Percentiles rank a stretch among this genome's conserved stretches.
These are phyloP conservation scores for Neuroterus valhalla DNA, from an alignment of 1,140 invertebrate genomes.

Conservation along the genomic window DNA sequence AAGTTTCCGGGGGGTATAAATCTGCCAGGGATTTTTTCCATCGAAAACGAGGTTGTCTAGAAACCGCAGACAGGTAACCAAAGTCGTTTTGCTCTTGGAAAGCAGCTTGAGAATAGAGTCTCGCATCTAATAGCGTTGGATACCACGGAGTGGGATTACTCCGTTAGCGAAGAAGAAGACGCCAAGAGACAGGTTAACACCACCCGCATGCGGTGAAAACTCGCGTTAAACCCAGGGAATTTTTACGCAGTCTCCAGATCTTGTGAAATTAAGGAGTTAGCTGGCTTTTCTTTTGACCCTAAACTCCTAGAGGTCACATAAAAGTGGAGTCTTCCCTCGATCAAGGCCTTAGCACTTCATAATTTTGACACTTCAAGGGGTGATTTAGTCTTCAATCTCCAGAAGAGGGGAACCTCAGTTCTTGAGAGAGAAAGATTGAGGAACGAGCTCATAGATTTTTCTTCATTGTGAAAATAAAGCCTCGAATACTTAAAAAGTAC, in stretches of 20 bases:
- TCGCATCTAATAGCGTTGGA: slow-evolving; percentile 20
- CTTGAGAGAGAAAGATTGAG: neutral
- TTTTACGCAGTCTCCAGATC: slow-evolving; percentile 50
- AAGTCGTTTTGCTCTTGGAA: slow-evolving; percentile 26
- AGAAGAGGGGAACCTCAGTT: neutral
- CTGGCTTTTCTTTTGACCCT: slow-evolving; percentile 48
- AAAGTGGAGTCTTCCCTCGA: slow-evolving; percentile 11
- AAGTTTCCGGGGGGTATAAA: slow-evolving; percentile 25
- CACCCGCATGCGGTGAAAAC: slow-evolving; percentile 44
- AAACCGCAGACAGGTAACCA: slow-evolving; percentile 25
- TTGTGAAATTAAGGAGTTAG: slow-evolving; percentile 46
- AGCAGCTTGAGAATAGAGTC: slow-evolving; percentile 14
- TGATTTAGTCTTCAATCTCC: slow-evolving; percentile 10
- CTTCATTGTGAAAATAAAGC: neutral
- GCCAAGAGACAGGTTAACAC: slow-evolving; percentile 55
- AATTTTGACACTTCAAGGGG: slow-evolving; percentile 10
- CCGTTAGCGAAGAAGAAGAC: slow-evolving; percentile 51
- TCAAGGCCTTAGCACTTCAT: slow-evolving; percentile 9
- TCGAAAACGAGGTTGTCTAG: slow-evolving; percentile 23
- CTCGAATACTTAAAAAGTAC: too few relatives aligned
- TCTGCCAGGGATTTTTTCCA: slow-evolving; percentile 17
- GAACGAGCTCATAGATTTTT: neutral
- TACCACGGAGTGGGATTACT: slow-evolving; percentile 53
- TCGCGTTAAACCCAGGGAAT: slow-evolving; percentile 43
- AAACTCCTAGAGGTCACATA: slow-evolving; percentile 15